These are phyloP conservation scores for Papilio dardanus DNA, from an alignment of 1,140 invertebrate species.

Conservation along the genomic window DNA sequence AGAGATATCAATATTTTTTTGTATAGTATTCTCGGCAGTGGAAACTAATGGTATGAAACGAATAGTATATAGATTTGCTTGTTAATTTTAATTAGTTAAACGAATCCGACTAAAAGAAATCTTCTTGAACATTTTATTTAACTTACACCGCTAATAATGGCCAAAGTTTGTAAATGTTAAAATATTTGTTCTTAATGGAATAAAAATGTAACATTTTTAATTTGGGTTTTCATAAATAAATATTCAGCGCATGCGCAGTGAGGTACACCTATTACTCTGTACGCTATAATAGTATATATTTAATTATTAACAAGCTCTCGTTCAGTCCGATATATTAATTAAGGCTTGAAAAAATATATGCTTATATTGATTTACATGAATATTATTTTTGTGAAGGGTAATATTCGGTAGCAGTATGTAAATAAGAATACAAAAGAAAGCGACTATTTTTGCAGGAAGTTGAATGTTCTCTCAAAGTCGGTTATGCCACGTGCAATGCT, in stretches of 20 bases:
- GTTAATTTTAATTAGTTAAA: not conserved
- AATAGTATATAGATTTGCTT: too few species aligned
- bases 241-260: not conserved
- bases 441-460: constrained; percentile 58
- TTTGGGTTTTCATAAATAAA: not conserved
- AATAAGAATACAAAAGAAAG: constrained; percentile 38
- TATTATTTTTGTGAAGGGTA: constrained; percentile 43
- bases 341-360: not conserved
- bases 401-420: constrained; percentile 41
- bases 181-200: not conserved
- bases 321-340: not conserved
- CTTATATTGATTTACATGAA: not conserved
- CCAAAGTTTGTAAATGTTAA: not conserved
- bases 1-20: too few species aligned
- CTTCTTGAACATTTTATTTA: too few species aligned
- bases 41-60: too few species aligned
- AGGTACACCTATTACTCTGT: not conserved
- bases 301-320: not conserved
- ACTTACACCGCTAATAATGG: not conserved
- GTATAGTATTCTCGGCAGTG: too few species aligned
- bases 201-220: not conserved
- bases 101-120: too few species aligned
- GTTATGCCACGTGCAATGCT: constrained; percentile 52
- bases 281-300: not conserved
- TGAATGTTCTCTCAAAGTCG: constrained; percentile 54